These are phyloP conservation scores for Pongo abelii DNA, from an alignment of 2,113 vertebrate genomes.

Conservation along the genomic window DNA sequence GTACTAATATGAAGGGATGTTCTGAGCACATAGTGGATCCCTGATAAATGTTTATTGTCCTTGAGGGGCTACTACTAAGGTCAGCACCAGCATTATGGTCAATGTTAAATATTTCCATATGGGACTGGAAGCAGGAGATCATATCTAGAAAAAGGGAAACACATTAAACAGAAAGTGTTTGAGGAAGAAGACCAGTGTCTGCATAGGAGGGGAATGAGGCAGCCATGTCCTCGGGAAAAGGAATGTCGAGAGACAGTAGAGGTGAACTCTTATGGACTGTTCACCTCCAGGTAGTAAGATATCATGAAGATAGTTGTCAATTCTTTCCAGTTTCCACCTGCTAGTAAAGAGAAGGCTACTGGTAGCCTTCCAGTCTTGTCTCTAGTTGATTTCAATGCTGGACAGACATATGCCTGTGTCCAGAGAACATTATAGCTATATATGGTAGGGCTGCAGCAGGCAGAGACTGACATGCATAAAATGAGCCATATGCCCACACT, in stretches of 20 bases:
- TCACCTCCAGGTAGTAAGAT: neutral
- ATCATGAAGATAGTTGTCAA: neutral
- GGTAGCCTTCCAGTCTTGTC: neutral
- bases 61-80: neutral
- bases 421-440: neutral
- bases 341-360: neutral
- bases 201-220: neutral
- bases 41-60: neutral
- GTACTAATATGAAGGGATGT: neutral
- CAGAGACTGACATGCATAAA: neutral
- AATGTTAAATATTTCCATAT: neutral
- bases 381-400: neutral
- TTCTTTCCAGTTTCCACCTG: neutral
- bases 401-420: neutral
- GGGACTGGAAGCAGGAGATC: neutral
- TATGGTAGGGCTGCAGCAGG: neutral
- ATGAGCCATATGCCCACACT: neutral
- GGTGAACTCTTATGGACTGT: neutral
- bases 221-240: neutral
- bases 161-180: neutral
- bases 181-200: neutral
- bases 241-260: neutral
- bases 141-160: neutral
- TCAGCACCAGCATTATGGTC: neutral
- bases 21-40: neutral